Percentiles rank a stretch among this genome's conserved stretches.
These are phyloP conservation scores for Drosophila melanogaster DNA, from an alignment of 1,140 invertebrate genomes.

Conservation along the genomic window DNA sequence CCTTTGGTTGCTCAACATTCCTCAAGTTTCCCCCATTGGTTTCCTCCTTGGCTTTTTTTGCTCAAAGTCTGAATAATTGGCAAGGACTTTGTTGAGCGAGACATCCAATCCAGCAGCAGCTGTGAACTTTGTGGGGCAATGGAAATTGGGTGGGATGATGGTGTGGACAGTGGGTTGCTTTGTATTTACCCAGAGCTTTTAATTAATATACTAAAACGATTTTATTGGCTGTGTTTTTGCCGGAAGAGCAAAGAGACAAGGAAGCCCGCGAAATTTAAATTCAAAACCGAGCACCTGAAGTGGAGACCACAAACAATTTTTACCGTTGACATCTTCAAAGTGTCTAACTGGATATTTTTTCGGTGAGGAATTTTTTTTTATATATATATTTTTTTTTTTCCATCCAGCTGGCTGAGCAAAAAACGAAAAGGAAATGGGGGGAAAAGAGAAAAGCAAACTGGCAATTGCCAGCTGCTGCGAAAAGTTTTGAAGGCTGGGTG, in stretches of 20 bases:
- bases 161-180: not conserved
- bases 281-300: slow-evolving; percentile 52
- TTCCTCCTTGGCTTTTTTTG: not conserved
- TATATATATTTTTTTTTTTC: not conserved
- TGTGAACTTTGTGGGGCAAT: slow-evolving; percentile 4
- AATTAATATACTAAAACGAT: slow-evolving; percentile 82
- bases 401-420: not conserved
- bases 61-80: slow-evolving; percentile 35
- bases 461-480: slow-evolving; percentile 51
- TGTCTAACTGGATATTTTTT: slow-evolving; percentile 42
- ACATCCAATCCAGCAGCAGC: slow-evolving; percentile 41
- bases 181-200: slow-evolving; percentile 73
- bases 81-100: slow-evolving; percentile 11
- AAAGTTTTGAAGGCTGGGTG: slow-evolving; percentile 17
- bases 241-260: not conserved
- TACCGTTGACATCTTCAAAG: slow-evolving; percentile 65
- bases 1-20: slow-evolving; percentile 8
- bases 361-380: too few relatives aligned
- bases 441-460: slow-evolving; percentile 33
- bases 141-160: not conserved
- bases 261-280: slow-evolving; percentile 54
- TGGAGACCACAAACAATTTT: slow-evolving; percentile 62
- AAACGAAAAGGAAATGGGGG: not conserved
- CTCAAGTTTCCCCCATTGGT: not conserved
- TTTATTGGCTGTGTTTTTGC: slow-evolving; percentile 51